Conservation (phyloP, 2,888 invertebrate species). For the Argyra leucocephala region DNA sequence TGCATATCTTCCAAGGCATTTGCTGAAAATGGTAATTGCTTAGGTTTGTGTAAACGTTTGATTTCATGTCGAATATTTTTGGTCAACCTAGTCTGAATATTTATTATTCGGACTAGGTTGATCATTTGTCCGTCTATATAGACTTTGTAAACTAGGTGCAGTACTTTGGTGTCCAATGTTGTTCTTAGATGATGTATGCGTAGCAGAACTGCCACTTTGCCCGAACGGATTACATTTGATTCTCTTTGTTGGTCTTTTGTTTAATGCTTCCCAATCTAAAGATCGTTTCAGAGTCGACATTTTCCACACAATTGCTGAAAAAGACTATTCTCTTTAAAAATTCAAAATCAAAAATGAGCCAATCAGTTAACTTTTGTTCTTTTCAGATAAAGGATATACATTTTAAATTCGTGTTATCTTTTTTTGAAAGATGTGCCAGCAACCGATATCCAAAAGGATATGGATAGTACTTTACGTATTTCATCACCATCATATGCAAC, state of each 20-base stretch:
- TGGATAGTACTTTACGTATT: too few species aligned
- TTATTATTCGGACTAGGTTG: slow-evolving; percentile 50
- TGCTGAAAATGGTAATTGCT: slow-evolving; percentile 67
- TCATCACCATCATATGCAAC: too few species aligned
- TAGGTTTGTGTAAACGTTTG: slow-evolving; percentile 78
- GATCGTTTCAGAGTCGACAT: slow-evolving; percentile 85
- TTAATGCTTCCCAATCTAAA: slow-evolving; percentile 89
- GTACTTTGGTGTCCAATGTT: slow-evolving; percentile 18
- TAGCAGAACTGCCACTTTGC: slow-evolving; percentile 42
- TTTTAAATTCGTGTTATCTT: too few species aligned
- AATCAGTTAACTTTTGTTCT: too few species aligned
- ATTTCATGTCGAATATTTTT: slow-evolving; percentile 89
- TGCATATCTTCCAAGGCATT: slow-evolving; percentile 50
- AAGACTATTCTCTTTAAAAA: background rate
- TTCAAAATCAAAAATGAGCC: background rate
- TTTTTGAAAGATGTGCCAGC: too few species aligned
- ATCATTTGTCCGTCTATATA: slow-evolving; percentile 47
- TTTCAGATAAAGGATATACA: too few species aligned
- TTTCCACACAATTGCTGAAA: background rate
- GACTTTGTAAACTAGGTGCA: slow-evolving; percentile 28
- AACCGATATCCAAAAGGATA: too few species aligned
- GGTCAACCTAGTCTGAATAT: slow-evolving; percentile 59
- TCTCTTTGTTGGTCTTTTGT: slow-evolving; percentile 77
- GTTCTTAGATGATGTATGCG: slow-evolving; percentile 30
- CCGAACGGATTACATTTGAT: slow-evolving; percentile 86